Base-by-base conservation (phyloP, 2,888 invertebrate species). In the Diploptera punctata region DNA sequence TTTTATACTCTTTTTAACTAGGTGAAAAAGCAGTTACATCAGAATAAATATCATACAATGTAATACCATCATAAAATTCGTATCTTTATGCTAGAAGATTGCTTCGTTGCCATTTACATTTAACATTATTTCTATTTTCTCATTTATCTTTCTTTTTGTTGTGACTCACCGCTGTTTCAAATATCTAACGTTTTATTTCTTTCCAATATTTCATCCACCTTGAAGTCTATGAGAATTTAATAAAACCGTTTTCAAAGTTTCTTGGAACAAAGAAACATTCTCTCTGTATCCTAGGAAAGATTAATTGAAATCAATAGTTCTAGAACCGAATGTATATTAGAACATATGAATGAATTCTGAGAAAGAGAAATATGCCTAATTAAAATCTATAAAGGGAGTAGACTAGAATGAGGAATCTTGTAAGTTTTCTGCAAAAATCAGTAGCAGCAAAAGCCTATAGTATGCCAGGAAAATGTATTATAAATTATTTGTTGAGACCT, bases 121-220 rank as follows among this genome's bases (percentile, higher is more conserved):
- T 29, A 24, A 29, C 57, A 29, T 57, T 57, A 13, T n/a, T n/a
- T 13, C 57, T 29, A 3, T 1, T 57, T 57, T 29, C 57, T 21
- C n/a, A 57, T 57, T 24, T 31, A 57, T 57, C 57, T 57, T 7
- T 24, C 26, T 29, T 57, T 57, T 29, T 57, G 24, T 57, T 5
- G 4, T n/a, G 18, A 33, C 10, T 33, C 33, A 4, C 47, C 47
- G 29, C 29, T 29, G 31, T 57, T 52, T 33, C 10, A 5, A 33
- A 7, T 33, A 33, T 33, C 29, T 31, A 47, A 47, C 31, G n/a
- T 57, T 57, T 31, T 57, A 9, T 47, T 57, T 1, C n/a, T 29
- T 57, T 16, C n/a, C 24, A 29, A 13, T 57, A 57, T 57, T 57
- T 57, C 57, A n/a, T 57, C 57, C 29, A 29, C 57, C 24, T 57